A percentile compares a stretch with the other conserved stretches of the same genome.
Evolutionary conservation across 2,113 vertebrate genomes (phyloP).

Genomic region (Brachypteracias leptosomus): DNA sequence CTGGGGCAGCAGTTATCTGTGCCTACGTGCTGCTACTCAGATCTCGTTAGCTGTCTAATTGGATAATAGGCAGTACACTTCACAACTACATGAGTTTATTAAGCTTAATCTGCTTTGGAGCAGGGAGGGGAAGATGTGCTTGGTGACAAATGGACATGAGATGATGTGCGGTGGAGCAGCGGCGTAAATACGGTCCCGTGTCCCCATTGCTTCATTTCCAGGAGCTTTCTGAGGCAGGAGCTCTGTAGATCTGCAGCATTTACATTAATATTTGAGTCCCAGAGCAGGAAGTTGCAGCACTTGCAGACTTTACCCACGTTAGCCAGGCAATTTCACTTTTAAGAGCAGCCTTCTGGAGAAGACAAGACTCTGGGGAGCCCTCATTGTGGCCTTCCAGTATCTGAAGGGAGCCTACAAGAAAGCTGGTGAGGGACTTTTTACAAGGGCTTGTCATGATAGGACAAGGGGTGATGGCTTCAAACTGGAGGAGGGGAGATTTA

Average conservation of each 20-base stretch:
- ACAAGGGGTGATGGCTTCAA: too few species aligned
- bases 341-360: too few species aligned
- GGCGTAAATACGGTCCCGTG: not conserved
- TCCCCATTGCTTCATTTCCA: not conserved
- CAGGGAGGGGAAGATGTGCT: not conserved
- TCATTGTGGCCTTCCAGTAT: too few species aligned
- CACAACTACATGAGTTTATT: constrained; percentile 55
- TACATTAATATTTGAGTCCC: not conserved
- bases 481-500: too few species aligned
- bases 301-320: not conserved
- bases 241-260: not conserved
- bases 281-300: not conserved
- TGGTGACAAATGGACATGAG: not conserved
- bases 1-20: not conserved
- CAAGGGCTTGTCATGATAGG: too few species aligned
- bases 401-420: too few species aligned
- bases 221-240: not conserved
- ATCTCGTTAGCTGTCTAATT: constrained; percentile 52
- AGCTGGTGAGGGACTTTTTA: too few species aligned
- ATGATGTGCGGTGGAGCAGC: not conserved
- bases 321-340: not conserved
- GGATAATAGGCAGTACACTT: constrained; percentile 62
- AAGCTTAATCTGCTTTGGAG: constrained; percentile 41
- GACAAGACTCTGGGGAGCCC: too few species aligned
- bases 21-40: constrained; percentile 68